A percentile compares a stretch with the other conserved stretches of the same genome.
phyloP scores from a whole-genome alignment of 2,888 invertebrate species.

The Nebria brevicollis region DNA sequence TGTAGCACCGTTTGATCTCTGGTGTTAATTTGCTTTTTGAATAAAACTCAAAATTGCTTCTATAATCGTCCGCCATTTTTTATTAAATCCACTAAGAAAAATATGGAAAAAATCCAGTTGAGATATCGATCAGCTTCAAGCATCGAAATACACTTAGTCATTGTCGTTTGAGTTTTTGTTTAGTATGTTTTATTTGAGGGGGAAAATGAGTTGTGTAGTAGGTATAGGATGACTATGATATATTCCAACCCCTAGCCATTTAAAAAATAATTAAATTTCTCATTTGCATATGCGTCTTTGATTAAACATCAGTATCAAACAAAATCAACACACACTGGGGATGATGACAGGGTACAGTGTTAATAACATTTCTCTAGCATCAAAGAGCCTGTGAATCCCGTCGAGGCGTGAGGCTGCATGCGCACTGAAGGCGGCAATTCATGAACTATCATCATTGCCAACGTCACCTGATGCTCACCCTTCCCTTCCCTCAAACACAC shows the following conservation, averaged over 20 bases:
- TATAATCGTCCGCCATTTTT: too few relatives aligned
- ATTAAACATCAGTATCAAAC: slow-evolving; percentile 36
- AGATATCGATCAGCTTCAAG: too few relatives aligned
- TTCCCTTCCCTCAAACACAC: slow-evolving; percentile 10
- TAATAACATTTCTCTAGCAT: slow-evolving; percentile 39
- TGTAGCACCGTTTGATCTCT: too few relatives aligned
- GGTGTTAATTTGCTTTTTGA: too few relatives aligned
- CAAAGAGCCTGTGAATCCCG: slow-evolving; percentile 22
- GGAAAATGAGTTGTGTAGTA: background rate
- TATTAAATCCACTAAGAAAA: too few relatives aligned
- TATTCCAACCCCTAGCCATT: slow-evolving; percentile 25
- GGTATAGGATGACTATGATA: background rate
- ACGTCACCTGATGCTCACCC: background rate
- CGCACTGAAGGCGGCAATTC: slow-evolving; percentile 18
- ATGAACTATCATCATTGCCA: background rate
- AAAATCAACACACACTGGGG: slow-evolving; percentile 30
- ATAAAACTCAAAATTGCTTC: too few relatives aligned
- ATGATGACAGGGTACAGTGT: slow-evolving; percentile 24
- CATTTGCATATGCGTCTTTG: slow-evolving; percentile 42
- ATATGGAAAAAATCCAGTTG: too few relatives aligned
- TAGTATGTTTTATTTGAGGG: background rate
- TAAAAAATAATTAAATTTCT: slow-evolving; percentile 41
- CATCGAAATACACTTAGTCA: too few relatives aligned
- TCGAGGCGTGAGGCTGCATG: slow-evolving; percentile 36
- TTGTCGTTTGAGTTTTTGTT: background rate